phyloP scores from a whole-genome alignment of 2,113 vertebrate species.

The Hassar affinis region DNA sequence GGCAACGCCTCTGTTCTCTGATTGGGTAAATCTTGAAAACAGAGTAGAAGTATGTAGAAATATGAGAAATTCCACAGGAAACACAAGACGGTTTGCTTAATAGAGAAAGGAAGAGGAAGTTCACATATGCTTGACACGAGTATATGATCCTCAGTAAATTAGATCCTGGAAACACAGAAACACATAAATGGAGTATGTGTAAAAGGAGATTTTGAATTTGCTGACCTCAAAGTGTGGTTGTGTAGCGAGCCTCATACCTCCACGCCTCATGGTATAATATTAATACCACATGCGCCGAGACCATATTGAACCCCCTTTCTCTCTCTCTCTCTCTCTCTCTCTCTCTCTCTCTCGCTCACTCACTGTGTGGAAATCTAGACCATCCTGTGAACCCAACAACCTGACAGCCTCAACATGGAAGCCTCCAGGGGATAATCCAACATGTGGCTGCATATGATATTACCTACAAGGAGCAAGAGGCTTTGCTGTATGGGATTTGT shows the following conservation, averaged over 20 bases:
- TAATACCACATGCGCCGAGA: constrained; percentile 48
- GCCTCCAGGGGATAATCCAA: constrained; percentile 47
- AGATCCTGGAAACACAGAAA: constrained; percentile 18
- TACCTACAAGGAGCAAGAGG: constrained; percentile 28
- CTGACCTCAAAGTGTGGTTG: constrained; percentile 36
- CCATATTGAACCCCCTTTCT: constrained; percentile 15
- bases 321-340: constrained; percentile 13
- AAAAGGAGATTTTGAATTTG: constrained; percentile 36
- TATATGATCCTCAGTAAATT: constrained; percentile 11
- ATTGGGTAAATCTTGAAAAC: constrained; percentile 3
- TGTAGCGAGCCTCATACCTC: constrained; percentile 37
- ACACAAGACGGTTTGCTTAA: constrained; percentile 51
- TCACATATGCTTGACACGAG: background rate
- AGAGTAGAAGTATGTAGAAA: constrained; percentile 20
- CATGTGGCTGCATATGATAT: constrained; percentile 51
- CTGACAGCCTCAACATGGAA: constrained; percentile 43
- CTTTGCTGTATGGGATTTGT: constrained; percentile 38
- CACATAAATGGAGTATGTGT: constrained; percentile 19
- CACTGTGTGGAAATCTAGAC: constrained; percentile 25
- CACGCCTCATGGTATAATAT: constrained; percentile 43
- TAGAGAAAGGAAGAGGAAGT: constrained; percentile 53
- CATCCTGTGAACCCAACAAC: constrained; percentile 45
- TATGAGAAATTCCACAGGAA: constrained; percentile 25
- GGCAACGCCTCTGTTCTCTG: constrained; percentile 33
- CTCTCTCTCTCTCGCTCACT: constrained; percentile 1